Percentiles rank a stretch among this genome's conserved stretches.
These are phyloP conservation scores for Thripadectes ignobilis DNA, from an alignment of 2,797 vertebrate genomes.

Conservation along the genomic window DNA sequence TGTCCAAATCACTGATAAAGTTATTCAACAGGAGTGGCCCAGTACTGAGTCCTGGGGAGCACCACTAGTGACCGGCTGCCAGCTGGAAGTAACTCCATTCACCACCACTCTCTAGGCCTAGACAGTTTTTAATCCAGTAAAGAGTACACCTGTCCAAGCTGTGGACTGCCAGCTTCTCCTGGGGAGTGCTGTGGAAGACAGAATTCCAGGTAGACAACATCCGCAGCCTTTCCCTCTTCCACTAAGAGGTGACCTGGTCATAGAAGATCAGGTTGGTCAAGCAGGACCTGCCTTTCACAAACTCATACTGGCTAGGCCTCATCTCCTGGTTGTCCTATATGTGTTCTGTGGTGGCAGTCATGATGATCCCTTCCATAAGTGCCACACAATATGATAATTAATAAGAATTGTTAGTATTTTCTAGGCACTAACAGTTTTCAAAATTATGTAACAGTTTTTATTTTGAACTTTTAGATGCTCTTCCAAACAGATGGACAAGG, in stretches of 20 bases:
- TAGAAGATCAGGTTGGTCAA: neutral
- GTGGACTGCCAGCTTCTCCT: neutral
- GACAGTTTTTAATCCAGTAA: neutral
- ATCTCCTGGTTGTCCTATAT: neutral
- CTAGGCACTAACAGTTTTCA: neutral
- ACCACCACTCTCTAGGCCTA: neutral
- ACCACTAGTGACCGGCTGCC: neutral
- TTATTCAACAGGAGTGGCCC: neutral
- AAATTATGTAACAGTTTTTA: neutral
- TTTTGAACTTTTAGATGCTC: neutral
- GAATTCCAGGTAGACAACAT: neutral
- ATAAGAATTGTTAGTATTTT: neutral
- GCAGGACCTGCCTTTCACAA: neutral
- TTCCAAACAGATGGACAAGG: neutral
- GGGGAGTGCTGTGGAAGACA: neutral
- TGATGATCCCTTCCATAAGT: neutral
- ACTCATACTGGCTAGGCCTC: neutral
- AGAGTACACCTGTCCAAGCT: neutral
- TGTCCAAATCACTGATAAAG: neutral
- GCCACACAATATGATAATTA: neutral
- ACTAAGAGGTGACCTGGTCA: neutral
- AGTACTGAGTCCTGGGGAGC: neutral
- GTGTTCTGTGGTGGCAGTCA: neutral
- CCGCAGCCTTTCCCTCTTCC: neutral
- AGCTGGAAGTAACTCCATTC: neutral